Conservation (phyloP, 2,888 invertebrate genomes). For the Drosophila infuscata region DNA sequence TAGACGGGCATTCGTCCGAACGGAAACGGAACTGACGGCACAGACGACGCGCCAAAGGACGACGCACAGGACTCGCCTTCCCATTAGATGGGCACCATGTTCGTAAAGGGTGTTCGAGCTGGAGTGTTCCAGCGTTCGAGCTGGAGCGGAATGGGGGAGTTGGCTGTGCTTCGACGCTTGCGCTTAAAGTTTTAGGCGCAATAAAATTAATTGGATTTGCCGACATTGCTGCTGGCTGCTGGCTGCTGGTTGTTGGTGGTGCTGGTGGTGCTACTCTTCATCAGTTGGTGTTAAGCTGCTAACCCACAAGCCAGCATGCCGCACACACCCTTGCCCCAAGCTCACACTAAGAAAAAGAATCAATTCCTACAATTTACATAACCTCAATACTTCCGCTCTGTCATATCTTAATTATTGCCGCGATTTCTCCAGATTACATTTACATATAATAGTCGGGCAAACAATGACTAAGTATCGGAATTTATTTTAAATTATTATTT, state of each 20-base stretch:
- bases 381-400: neutral
- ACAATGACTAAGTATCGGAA: neutral
- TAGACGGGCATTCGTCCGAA: constrained; percentile 68
- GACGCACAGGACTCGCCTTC: constrained; percentile 24
- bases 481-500: neutral
- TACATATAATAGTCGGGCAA: neutral
- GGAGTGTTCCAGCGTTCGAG: too few species aligned
- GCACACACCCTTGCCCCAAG: neutral
- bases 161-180: constrained; percentile 67
- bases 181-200: constrained; percentile 77
- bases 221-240: constrained; percentile 15
- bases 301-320: neutral
- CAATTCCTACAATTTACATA: neutral
- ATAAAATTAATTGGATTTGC: constrained; percentile 76
- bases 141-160: neutral
- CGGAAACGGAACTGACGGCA: constrained; percentile 70
- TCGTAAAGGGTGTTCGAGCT: neutral
- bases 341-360: neutral
- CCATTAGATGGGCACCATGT: constrained; percentile 29
- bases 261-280: constrained; percentile 20
- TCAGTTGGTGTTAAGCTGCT: constrained; percentile 30
- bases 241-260: constrained; percentile 4
- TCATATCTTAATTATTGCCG: neutral
- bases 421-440: neutral
- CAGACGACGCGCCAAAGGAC: constrained; percentile 11